Conservation (phyloP, 1,140 invertebrate genomes). For the Hypsibius dujardini region DNA sequence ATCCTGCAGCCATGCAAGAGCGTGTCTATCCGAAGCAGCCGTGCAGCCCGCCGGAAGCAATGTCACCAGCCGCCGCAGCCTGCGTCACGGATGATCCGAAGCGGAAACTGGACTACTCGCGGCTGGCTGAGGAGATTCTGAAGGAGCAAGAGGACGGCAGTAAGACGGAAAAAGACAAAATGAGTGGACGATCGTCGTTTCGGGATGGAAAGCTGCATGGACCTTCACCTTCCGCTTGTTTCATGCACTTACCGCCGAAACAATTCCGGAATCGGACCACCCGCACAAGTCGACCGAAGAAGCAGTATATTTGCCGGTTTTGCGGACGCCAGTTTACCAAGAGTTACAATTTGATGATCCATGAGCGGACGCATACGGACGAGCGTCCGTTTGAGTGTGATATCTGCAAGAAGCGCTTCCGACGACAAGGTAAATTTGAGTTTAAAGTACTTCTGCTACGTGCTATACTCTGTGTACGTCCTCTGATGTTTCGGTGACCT, state of each 20-base stretch:
- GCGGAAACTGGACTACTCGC: constrained; percentile 33
- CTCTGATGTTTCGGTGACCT: no score
- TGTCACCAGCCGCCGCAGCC: neutral
- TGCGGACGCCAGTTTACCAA: constrained; percentile 93
- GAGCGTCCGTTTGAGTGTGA: constrained; percentile 93
- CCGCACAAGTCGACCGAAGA: constrained; percentile 61
- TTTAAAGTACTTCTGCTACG: no score
- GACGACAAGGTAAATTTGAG: constrained; percentile 49
- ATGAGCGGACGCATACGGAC: constrained; percentile 90
- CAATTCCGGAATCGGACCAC: constrained; percentile 26
- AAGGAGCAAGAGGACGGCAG: constrained; percentile 24
- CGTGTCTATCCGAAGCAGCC: no score
- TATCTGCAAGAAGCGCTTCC: constrained; percentile 89
- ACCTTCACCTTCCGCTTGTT: constrained; percentile 13
- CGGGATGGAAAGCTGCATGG: constrained; percentile 18
- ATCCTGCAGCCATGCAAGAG: neutral
- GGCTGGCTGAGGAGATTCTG: constrained; percentile 31
- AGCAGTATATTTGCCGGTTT: constrained; percentile 94
- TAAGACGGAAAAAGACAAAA: constrained; percentile 29
- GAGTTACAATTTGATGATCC: constrained; percentile 90
- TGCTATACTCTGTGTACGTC: no score
- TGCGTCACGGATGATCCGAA: constrained; percentile 17
- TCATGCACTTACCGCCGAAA: constrained; percentile 18
- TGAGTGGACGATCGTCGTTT: no score
- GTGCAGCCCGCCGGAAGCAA: neutral